A percentile compares a stretch with the other conserved stretches of the same genome.
These are phyloP conservation scores for Drosophila buzzatii DNA, from an alignment of 2,888 invertebrate species.

Conservation along the genomic window DNA sequence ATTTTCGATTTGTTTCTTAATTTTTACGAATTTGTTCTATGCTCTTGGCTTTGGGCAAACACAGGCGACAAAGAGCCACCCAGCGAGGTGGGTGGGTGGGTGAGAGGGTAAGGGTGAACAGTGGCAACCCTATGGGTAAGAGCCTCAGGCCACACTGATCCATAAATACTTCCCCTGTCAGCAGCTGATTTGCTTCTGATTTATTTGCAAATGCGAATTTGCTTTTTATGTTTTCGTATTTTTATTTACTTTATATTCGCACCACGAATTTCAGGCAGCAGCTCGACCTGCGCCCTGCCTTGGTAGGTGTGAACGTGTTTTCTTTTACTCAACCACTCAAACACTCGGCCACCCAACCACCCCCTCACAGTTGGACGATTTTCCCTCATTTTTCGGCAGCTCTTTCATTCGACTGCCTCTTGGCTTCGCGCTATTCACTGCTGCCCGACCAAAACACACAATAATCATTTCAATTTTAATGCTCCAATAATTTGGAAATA, in stretches of 20 bases:
- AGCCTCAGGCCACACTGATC: slow-evolving; percentile 55
- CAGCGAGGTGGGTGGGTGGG: not conserved
- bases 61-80: slow-evolving; percentile 20
- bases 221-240: slow-evolving; percentile 79
- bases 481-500: slow-evolving; percentile 78
- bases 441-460: slow-evolving; percentile 61
- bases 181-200: slow-evolving; percentile 81
- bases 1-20: slow-evolving; percentile 82
- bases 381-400: slow-evolving; percentile 54
- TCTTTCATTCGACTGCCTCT: slow-evolving; percentile 71
- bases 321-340: slow-evolving; percentile 45
- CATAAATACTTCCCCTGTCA: slow-evolving; percentile 82
- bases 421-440: slow-evolving; percentile 30
- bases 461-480: slow-evolving; percentile 81
- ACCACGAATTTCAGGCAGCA: slow-evolving; percentile 65
- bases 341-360: slow-evolving; percentile 8
- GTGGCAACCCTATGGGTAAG: slow-evolving; percentile 33
- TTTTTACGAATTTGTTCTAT: slow-evolving; percentile 79
- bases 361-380: slow-evolving; percentile 57
- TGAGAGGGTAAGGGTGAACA: not conserved
- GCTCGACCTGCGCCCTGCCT: slow-evolving; percentile 16
- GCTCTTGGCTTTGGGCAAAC: slow-evolving; percentile 59
- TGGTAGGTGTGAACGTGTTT: slow-evolving; percentile 74
- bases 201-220: slow-evolving; percentile 82
- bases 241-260: slow-evolving; percentile 80